Conservation (phyloP, 2,113 vertebrate genomes). For the Hystrix brachyura region DNA sequence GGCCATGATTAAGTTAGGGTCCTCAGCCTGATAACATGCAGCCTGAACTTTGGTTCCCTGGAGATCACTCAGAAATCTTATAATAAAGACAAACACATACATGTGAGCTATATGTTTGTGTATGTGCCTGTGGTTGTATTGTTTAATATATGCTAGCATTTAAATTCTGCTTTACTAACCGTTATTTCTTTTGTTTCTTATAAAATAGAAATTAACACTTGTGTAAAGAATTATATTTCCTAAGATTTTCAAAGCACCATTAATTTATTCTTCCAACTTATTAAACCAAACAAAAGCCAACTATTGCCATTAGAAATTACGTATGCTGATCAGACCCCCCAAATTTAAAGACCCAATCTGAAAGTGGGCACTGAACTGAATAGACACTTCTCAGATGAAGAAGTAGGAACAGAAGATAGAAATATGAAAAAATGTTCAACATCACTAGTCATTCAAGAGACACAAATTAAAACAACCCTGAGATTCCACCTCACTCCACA, state of each 20-base stretch:
- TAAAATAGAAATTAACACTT: conserved; percentile 44
- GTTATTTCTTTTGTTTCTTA: conserved; percentile 15
- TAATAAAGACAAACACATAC: not conserved
- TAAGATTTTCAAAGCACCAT: conserved; percentile 22
- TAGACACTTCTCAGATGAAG: too few relatives aligned
- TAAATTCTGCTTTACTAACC: not conserved
- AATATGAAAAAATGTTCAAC: too few relatives aligned
- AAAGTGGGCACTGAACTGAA: too few relatives aligned
- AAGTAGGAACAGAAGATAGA: too few relatives aligned
- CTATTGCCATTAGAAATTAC: not conserved
- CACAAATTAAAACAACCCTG: too few relatives aligned
- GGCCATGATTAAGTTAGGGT: not conserved
- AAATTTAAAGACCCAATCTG: too few relatives aligned
- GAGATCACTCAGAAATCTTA: not conserved
- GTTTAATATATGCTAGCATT: not conserved
- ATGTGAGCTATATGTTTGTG: not conserved
- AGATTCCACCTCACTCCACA: too few relatives aligned
- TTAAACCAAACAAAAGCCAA: conserved; percentile 16
- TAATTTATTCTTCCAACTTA: conserved; percentile 37
- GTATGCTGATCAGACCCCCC: not conserved
- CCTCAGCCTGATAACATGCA: not conserved
- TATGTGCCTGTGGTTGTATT: not conserved
- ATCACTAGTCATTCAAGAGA: too few relatives aligned
- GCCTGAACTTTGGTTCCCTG: not conserved
- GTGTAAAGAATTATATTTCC: not conserved